Evolutionary conservation across 2,888 invertebrate species (phyloP), one percentile per base, ranked within the genome.

Genomic region (Caenorhabditis parvicauda): DNA sequence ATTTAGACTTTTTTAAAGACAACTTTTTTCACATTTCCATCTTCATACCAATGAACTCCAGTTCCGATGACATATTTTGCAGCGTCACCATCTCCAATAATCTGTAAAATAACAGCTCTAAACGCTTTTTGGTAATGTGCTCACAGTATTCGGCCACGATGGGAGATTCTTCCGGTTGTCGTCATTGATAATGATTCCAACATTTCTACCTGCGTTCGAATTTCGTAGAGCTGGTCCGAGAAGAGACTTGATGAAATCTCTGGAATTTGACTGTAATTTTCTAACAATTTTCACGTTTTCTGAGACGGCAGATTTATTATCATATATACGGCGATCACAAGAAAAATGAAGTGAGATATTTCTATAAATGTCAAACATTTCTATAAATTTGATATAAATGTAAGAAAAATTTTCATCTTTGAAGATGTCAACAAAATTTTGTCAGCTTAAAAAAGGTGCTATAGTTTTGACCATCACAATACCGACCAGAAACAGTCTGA

Each of bases 41-140:
- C 48, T 59, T 85, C 84, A 81, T 92, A 92, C 88, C 90, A 92
- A 82, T 92, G 92, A 3, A 90, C 83, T 0, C 88, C 89, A 39
- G 90, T 85, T 1, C 90, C 91, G 71, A 88, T 86, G 0, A 90
- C 80, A 66, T 80, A 83, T 49, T 78, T 68, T 1, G 73, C 67
- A 2, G 81, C 81, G 12, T 60, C 61, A 1, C 38, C 5, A 28
- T 58, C 58, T 22, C 25, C 21, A 2, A 58, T 19, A 21, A 54
- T 52, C 49, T 54, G 48, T 3, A 35, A 38, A 47, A 24, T 17
- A 24, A 47, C 24, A 14, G 38, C 22, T 22, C 21, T 24, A 21
- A 5, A 5, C 12, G 12, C n/a, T 25, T 43, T 29, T 38, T 12
- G 21, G 38, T 12, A 14, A 19, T 9, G 19, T 14, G 79, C 84